Base-by-base conservation (phyloP, 2,113 vertebrate genomes). In the Motacilla tschutschensis region DNA sequence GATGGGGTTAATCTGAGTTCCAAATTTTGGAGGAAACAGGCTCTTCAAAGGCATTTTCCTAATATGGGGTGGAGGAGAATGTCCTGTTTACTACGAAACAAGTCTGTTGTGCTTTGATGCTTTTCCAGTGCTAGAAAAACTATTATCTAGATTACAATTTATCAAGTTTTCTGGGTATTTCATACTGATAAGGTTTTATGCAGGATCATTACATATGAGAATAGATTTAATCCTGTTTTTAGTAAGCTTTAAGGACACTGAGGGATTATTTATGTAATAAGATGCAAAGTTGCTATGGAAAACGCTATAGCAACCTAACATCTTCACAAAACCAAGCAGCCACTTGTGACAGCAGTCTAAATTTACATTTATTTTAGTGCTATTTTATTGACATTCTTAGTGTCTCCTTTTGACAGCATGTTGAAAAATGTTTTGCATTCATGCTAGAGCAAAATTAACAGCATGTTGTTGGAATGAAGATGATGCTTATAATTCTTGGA, bases 221-320 rank as follows among this genome's bases (percentile, higher is more conserved):
- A 95, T 91, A 94, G 95, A 96, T 96, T 93, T 97, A 96, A 97
- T 96, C 96, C 96, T 94, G 91, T 95, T 97, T 96, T 96, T 97
- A 96, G 94, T 92, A 95, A 94, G 92, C 93, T 96, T 96, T 96
- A 94, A 96, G 94, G 94, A 97, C 96, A 96, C 95, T 70, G 62
- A 94, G 93, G 95, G 96, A 97, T 97, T 97, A 97, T 97, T 97
- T 96, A 97, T 97, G 95, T 96, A 95, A 95, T 97, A 96, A 97
- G 96, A 97, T 97, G 95, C 95, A 95, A 97, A 96, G 96, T 98
- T 97, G 96, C 97, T 98, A 96, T 97, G 96, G 97, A 93, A 97
- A 97, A 94, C 43, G 91, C 97, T 97, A 96, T 97, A 97, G 97
- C 96, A 97, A 98, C 96, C 94, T 90, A 95, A 95, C 96, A 96